Evolutionary conservation across 2,797 vertebrate genomes (phyloP), one percentile per base, ranked within the genome.

Genomic region (Austrolebias charrua): DNA sequence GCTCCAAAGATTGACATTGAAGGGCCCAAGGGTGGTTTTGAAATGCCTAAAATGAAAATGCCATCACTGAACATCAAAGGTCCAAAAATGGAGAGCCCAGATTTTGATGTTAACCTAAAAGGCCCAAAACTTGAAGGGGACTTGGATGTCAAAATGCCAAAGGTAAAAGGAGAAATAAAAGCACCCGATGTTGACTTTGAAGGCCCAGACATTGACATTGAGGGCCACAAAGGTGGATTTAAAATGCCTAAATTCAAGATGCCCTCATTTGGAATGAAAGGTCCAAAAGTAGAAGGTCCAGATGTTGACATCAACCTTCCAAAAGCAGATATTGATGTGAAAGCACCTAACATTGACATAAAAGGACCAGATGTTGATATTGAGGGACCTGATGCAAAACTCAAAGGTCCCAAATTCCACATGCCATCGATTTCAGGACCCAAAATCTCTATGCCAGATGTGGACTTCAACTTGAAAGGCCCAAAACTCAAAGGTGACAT

Each of bases 321-420:
- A 0, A 64, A 69, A 29, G 4, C 4, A 0, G 12, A 57, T 1
- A 33, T 63, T 66, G 64, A 69, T 4, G 3, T 69, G 0, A 71
- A 61, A 18, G 29, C 29, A 24, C 63, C 71, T 0, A 28, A 69
- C 0, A 0, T 69, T 12, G 67, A 80, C 0, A 0, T 77, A 0
- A 62, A 57, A 16, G 38, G 14, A 0, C 45, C 47, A 47, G 38
- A 55, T 1, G 6, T 91, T 24, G 77, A 78, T 0, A 9, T 80
- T 57, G 69, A 84, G 2, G 74, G 80, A 0, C 80, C 88, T 19
- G 85, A 90, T 4, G 88, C 84, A 10, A 76, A 79, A 40, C 15
- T 76, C 1, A 77, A 79, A 48, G 76, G 60, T 1, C 40, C 74
- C 0, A 77, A 63, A 24, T 43, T 78, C 1, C 66, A 54, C n/a